These are phyloP conservation scores for Poecilia wingei DNA, from an alignment of 2,797 vertebrate species.

Conservation along the genomic window DNA sequence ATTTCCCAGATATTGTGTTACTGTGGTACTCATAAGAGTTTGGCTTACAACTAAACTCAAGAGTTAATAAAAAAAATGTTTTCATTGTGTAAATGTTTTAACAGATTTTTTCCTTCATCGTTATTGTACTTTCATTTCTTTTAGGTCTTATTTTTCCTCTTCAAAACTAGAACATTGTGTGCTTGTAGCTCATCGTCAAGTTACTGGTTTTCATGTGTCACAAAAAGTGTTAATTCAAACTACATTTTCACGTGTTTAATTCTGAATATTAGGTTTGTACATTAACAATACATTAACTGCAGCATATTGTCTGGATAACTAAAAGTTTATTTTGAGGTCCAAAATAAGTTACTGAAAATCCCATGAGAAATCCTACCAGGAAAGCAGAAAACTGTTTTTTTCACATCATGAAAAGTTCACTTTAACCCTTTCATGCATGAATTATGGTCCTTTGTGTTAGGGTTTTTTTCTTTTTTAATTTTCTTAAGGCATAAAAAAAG, in stretches of 20 bases:
- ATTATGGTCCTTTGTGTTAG: too few species aligned
- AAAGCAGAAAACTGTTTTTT: neutral
- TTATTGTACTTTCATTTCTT: neutral
- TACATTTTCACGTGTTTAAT: neutral
- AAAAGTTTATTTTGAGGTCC: neutral
- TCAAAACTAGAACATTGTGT: neutral
- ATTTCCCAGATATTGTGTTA: neutral
- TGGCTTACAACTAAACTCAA: neutral
- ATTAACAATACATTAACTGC: neutral
- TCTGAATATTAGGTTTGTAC: neutral
- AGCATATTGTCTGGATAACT: neutral
- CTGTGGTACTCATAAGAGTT: neutral
- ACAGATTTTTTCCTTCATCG: neutral
- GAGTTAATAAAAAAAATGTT: neutral
- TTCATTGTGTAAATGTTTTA: neutral
- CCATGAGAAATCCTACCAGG: neutral
- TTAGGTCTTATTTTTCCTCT: neutral
- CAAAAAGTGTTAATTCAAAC: neutral
- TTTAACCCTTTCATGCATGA: neutral
- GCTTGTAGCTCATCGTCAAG: neutral
- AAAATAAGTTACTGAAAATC: neutral
- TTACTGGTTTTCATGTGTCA: neutral
- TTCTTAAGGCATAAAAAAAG: too few species aligned
- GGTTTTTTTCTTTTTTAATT: too few species aligned
- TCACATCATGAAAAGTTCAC: neutral